A percentile compares a stretch with the other conserved stretches of the same genome.
These are phyloP conservation scores for Catostomus latipinnis DNA, from an alignment of 2,797 vertebrate genomes.

Conservation along the genomic window DNA sequence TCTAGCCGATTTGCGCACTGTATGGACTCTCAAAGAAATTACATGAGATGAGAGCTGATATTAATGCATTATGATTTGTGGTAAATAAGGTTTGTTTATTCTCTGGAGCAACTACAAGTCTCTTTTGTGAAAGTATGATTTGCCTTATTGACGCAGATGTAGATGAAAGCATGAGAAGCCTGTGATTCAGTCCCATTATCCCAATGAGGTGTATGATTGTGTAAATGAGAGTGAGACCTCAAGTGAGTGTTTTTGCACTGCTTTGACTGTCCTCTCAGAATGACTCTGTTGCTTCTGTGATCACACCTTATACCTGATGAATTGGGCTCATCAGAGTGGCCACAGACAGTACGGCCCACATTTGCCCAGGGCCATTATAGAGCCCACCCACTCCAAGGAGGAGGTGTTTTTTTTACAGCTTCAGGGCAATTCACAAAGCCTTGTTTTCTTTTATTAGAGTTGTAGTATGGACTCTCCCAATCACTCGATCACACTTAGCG, in stretches of 20 bases:
- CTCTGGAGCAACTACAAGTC: constrained; percentile 7
- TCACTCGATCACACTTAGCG: constrained; percentile 56
- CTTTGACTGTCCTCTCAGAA: neutral
- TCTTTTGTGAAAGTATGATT: constrained; percentile 37
- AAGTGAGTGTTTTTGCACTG: constrained; percentile 37
- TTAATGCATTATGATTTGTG: constrained; percentile 22
- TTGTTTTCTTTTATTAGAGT: constrained; percentile 52
- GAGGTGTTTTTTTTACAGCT: constrained; percentile 58
- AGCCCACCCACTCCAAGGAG: constrained; percentile 7
- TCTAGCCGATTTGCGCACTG: neutral
- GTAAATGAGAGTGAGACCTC: constrained; percentile 34
- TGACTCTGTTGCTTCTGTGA: constrained; percentile 2
- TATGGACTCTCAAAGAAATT: neutral
- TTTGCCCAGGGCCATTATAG: constrained; percentile 38
- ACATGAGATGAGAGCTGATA: constrained; percentile 16
- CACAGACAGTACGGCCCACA: constrained; percentile 56
- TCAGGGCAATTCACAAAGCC: constrained; percentile 59
- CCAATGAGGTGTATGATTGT: constrained; percentile 19
- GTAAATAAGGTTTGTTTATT: constrained; percentile 39
- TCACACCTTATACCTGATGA: constrained; percentile 51
- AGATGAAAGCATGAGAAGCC: constrained; percentile 25
- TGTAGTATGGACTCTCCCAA: neutral
- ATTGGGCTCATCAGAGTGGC: constrained; percentile 61
- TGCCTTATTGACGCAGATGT: constrained; percentile 3
- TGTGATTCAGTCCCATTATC: constrained; percentile 20